Conservation (phyloP, 1,140 invertebrate genomes). For the Galendromus occidentalis region DNA sequence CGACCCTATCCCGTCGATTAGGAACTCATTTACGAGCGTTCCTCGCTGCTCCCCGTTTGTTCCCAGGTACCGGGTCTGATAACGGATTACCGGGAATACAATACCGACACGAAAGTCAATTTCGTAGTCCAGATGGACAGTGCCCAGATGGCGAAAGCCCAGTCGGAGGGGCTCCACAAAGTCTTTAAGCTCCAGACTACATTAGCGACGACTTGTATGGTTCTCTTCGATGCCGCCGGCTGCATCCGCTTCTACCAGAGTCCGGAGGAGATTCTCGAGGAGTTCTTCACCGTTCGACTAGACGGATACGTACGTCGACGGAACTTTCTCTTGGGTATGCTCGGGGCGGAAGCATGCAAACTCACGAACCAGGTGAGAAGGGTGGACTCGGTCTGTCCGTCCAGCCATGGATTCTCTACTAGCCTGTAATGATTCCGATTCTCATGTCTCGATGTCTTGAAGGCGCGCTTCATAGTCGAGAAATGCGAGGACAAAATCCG, state of each 20-base stretch:
- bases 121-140: constrained; percentile 34
- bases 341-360: constrained; percentile 31
- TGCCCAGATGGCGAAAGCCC: constrained; percentile 29
- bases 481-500: constrained; percentile 80
- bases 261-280: constrained; percentile 31
- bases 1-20: too few relatives aligned
- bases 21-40: too few relatives aligned
- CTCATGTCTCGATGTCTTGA: background rate
- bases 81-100: constrained; percentile 70
- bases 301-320: constrained; percentile 33
- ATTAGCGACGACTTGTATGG: constrained; percentile 30
- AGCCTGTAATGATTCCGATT: background rate
- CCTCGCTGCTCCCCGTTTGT: too few relatives aligned
- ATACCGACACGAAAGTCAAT: constrained; percentile 64
- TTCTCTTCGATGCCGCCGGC: constrained; percentile 34
- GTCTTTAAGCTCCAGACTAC: constrained; percentile 33
- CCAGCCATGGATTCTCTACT: too few relatives aligned
- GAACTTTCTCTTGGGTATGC: constrained; percentile 32
- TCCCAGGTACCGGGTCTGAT: constrained; percentile 14
- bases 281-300: constrained; percentile 32
- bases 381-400: background rate
- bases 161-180: constrained; percentile 33
- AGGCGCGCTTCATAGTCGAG: constrained; percentile 79
- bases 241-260: constrained; percentile 30
- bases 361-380: constrained; percentile 30